Base-by-base conservation (phyloP, 2,888 invertebrate species). In the Beris chalybata region DNA sequence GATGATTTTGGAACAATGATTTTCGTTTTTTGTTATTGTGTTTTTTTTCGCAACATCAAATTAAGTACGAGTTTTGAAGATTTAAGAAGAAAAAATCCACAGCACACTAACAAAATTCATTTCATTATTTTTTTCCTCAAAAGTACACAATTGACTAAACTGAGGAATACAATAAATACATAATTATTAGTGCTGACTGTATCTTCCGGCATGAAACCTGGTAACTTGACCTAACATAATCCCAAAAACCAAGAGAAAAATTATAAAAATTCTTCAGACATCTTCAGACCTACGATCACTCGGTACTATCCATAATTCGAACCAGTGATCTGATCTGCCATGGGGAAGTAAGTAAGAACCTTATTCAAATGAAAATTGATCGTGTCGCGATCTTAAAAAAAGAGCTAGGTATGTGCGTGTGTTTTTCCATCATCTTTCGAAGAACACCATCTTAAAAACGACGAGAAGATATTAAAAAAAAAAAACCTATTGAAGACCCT, bases 291-390 rank as follows among this genome's bases (percentile, higher is more conserved):
- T 59, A 59, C 58, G 30, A 59, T 31, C 58, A 13, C 31, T 59
- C 12, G 45, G 45, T 43, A 56, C 32, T 38, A 56, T 56, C 44
- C 44, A 15, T 44, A 56, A 57, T 11, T 38, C 45, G 15, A 38
- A 32, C 9, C 38, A n/a, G 30, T 31, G 13, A 38, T 38, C 38
- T 38, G 5, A 3, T 38, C 9, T 38, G 1, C 38, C 38, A 38
- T 38, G 38, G 38, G 38, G n/a, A 47, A 48, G 48, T 48, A 47
- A 48, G 48, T 48, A 59, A 45, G 31, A 47, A 22, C 47, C 58
- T 59, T 48, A 47, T 48, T 59, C 31, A 47, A 48, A 59, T 48
- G 58, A 48, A 59, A 59, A 59, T 59, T 48, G 58, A 59, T 59
- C 48, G 58, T 59, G 47, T 48, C 48, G 48, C 47, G 48, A 48